Evolutionary conservation across 2,888 invertebrate species (phyloP), one percentile per base, ranked within the genome.

Genomic region (Autographa gamma): DNA sequence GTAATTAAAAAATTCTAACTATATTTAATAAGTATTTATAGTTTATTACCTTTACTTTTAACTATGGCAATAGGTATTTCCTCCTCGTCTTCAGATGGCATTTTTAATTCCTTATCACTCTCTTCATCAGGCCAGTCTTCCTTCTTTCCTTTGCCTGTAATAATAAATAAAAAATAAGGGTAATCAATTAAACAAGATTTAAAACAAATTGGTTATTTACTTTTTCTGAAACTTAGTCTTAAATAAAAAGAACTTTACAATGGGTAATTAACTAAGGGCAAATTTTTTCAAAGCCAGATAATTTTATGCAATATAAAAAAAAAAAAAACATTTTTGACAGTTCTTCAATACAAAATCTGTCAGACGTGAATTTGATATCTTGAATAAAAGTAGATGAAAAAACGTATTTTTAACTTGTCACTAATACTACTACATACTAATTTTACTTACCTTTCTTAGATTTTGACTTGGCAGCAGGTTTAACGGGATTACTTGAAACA

Each of bases 31-130:
- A 18, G 16, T 6, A 16, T 6, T 16, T 48, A n/a, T 14, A 48
- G 13, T 1, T 3, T 1, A 56, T 56, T 82, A 95, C 95, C 91
- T 93, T 95, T 95, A 79, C 88, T 94, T 86, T 93, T 94, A 31
- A 92, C 85, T n/a, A 91, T 86, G 68, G 95, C 92, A 81, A 92
- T 90, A 64, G 91, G 86, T 58, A 92, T 80, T 73, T 93, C 91
- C 70, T 93, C 90, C 6, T 94, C 93, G 18, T 93, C 93, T 69
- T 93, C 93, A 0, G 89, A 89, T 16, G 85, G 84, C 81, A 90
- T 82, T 83, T 93, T 91, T 54, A 93, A 81, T 84, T 95, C 93
- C 80, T 95, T 93, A 66, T 95, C 95, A 84, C 94, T 95, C 58
- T 94, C 92, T 73, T 92, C 91, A 79, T 91, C 91, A 60, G 89